Evolutionary conservation across 2,797 vertebrate species (phyloP).

Genomic region (Enteromius paludinosus): DNA sequence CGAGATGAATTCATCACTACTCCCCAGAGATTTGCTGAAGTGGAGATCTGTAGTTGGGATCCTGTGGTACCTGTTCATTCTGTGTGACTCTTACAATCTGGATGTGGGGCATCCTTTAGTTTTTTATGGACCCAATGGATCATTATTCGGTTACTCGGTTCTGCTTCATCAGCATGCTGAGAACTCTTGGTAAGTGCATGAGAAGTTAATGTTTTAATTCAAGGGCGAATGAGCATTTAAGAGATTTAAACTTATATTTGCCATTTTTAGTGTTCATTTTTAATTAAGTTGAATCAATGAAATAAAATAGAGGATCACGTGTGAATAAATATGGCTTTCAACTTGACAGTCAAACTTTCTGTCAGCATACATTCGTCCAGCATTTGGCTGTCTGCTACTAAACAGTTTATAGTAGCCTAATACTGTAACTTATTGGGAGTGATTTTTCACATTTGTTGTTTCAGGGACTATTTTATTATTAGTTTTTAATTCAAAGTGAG

Average conservation of each 20-base stretch:
- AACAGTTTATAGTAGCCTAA: background rate
- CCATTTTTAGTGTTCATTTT: background rate
- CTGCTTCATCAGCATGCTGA: slow-evolving; percentile 76
- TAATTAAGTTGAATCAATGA: background rate
- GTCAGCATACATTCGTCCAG: background rate
- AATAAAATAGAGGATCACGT: background rate
- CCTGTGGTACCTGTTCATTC: slow-evolving; percentile 50
- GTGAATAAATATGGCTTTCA: background rate
- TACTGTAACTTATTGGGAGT: background rate
- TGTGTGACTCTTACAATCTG: slow-evolving; percentile 77
- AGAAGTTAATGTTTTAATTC: background rate
- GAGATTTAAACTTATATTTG: background rate
- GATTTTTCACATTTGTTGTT: background rate
- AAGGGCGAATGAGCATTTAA: background rate
- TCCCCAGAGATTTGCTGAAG: slow-evolving; percentile 18
- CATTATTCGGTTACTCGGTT: slow-evolving; percentile 85
- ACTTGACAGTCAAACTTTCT: background rate
- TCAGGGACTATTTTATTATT: background rate
- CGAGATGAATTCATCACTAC: slow-evolving; percentile 10
- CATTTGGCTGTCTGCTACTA: background rate
- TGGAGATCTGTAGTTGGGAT: slow-evolving; percentile 48
- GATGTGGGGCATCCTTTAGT: slow-evolving; percentile 74
- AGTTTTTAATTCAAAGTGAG: background rate
- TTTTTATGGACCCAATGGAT: slow-evolving; percentile 72
- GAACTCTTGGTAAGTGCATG: slow-evolving; percentile 78